Percentiles rank a stretch among this genome's conserved stretches.
These are phyloP conservation scores for Lithobates pipiens DNA, from an alignment of 2,797 vertebrate species.

Conservation along the genomic window DNA sequence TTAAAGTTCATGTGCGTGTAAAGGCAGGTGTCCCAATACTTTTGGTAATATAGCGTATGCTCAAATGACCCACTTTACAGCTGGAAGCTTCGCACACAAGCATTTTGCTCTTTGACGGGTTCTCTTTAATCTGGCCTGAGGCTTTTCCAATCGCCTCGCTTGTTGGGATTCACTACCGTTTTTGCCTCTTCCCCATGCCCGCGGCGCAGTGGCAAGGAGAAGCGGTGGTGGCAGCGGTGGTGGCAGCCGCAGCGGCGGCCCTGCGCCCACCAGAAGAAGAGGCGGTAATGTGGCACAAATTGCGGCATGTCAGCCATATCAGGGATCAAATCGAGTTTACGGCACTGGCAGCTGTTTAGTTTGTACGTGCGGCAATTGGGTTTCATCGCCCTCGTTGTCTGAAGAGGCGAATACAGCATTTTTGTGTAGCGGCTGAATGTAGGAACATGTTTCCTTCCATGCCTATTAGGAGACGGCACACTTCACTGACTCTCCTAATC, in stretches of 20 bases:
- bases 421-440: slow-evolving; percentile 33
- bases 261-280: slow-evolving; percentile 8
- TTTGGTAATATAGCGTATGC: no score
- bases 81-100: no score
- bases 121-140: no score
- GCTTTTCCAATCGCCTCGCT: no score
- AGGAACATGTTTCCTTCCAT: slow-evolving; percentile 50
- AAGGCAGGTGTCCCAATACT: no score
- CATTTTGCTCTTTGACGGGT: no score
- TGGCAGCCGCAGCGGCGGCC: not conserved
- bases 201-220: not conserved
- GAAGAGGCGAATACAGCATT: slow-evolving; percentile 47
- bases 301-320: slow-evolving; percentile 51
- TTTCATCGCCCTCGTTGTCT: slow-evolving; percentile 25
- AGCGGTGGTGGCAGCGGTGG: not conserved
- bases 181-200: not conserved
- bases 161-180: no score
- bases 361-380: slow-evolving; percentile 38
- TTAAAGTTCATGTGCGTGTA: no score
- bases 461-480: slow-evolving; percentile 54
- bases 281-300: slow-evolving; percentile 54
- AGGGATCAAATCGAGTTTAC: slow-evolving; percentile 53
- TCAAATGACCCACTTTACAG: no score
- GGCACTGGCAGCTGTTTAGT: slow-evolving; percentile 42
- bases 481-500: slow-evolving; percentile 53